Evolutionary conservation across 1,140 invertebrate genomes (phyloP).

Genomic region (Caenorhabditis inopinata): DNA sequence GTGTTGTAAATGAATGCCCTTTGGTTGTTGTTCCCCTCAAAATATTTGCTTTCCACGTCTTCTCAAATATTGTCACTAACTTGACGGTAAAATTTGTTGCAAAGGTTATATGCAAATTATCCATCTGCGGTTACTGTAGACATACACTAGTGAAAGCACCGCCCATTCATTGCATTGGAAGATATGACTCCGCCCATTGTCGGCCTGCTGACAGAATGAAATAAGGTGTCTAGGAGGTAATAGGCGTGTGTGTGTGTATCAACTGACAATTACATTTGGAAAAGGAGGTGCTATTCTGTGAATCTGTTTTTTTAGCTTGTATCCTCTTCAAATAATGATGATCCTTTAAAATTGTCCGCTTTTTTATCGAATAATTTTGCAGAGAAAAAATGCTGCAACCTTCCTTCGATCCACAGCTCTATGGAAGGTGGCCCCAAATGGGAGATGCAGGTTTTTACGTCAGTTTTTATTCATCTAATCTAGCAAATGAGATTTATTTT

Average conservation of each 20-base stretch:
- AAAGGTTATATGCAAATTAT: slow-evolving; percentile 8
- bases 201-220: not conserved
- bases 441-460: not conserved
- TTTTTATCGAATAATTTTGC: not conserved
- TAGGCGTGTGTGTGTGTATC: slow-evolving; percentile 5
- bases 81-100: not conserved
- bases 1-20: slow-evolving; percentile 17
- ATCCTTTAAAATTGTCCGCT: too few species aligned
- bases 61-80: slow-evolving; percentile 6
- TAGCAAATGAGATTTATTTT: not conserved
- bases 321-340: too few species aligned
- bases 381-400: slow-evolving; percentile 21
- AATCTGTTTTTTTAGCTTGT: not conserved
- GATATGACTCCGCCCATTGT: not conserved
- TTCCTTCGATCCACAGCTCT: not conserved
- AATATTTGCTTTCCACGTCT: slow-evolving; percentile 24
- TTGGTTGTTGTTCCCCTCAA: not conserved
- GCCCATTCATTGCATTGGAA: slow-evolving; percentile 1
- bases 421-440: slow-evolving; percentile 17
- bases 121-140: not conserved
- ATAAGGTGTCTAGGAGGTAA: not conserved
- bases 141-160: not conserved
- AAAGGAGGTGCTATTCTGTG: not conserved
- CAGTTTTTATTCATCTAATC: not conserved
- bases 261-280: not conserved